Evolutionary conservation across 2,113 vertebrate species (phyloP).

Genomic region (Forbesichthys agassizii): DNA sequence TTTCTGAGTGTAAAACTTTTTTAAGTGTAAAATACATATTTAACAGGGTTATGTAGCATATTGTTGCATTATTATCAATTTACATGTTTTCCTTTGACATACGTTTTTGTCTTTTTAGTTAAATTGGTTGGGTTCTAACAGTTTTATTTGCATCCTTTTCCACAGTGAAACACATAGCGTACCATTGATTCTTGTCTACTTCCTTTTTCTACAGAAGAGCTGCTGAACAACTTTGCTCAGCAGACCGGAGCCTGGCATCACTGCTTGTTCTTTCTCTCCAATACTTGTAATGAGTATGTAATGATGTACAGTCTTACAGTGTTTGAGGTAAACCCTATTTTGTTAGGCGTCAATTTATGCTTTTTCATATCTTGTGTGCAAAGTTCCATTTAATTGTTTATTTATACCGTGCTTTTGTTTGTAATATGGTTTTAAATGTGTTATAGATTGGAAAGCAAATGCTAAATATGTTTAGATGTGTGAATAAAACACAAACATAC

Average conservation of each 20-base stretch:
- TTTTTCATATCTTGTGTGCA: not conserved
- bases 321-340: conserved; percentile 88
- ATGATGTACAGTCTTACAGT: conserved; percentile 99
- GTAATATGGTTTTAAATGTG: no score
- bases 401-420: not conserved
- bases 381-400: not conserved
- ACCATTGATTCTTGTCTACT: conserved; percentile 28
- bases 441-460: no score
- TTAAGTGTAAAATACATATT: no score
- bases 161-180: not conserved
- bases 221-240: conserved; percentile 98
- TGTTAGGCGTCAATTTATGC: not conserved
- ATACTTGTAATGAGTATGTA: conserved; percentile 96
- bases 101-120: no score
- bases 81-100: no score
- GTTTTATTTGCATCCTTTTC: not conserved
- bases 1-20: no score
- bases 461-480: no score
- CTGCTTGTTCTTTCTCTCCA: conserved; percentile 97
- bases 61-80: no score
- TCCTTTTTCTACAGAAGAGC: conserved; percentile 86
- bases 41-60: no score
- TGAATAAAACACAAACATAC: no score
- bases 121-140: not conserved
- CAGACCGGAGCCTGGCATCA: conserved; percentile 97